A percentile compares a stretch with the other conserved stretches of the same genome.
Evolutionary conservation across 2,888 invertebrate genomes (phyloP).

Genomic region (Toxonevra muliebris): DNA sequence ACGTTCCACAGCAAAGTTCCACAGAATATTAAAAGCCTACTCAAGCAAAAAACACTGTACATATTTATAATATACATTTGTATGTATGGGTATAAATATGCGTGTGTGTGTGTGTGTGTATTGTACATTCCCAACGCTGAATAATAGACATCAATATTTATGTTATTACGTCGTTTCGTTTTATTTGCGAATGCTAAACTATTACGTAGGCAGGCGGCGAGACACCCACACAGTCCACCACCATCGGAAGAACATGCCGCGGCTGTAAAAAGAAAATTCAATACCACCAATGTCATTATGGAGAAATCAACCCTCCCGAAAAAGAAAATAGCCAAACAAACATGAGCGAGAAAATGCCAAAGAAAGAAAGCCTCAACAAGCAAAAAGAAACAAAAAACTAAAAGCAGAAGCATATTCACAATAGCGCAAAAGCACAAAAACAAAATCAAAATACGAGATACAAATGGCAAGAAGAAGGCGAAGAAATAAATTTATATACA

Average conservation of each 20-base stretch:
- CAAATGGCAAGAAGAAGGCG: not conserved
- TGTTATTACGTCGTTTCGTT: conserved; percentile 26
- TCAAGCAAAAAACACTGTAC: not conserved
- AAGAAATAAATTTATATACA: not conserved
- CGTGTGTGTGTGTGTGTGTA: not conserved
- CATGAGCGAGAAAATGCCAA: too few species aligned
- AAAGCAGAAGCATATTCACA: too few species aligned
- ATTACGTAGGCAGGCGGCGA: conserved; percentile 34
- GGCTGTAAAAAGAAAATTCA: too few species aligned
- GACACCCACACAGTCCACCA: conserved; percentile 5
- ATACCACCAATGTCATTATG: too few species aligned
- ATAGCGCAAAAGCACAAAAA: too few species aligned
- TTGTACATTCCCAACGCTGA: not conserved
- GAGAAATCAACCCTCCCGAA: too few species aligned
- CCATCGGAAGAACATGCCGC: not conserved
- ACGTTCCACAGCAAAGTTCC: too few species aligned
- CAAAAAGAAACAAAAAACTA: too few species aligned
- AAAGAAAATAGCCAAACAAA: too few species aligned
- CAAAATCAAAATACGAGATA: not conserved
- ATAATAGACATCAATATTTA: not conserved
- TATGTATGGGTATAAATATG: not conserved
- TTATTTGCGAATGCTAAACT: conserved; percentile 37
- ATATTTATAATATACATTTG: not conserved
- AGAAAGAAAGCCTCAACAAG: too few species aligned
- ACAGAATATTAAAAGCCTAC: not conserved